phyloP scores from a whole-genome alignment of 2,888 invertebrate species.

The Eumacrocentrus americanus region DNA sequence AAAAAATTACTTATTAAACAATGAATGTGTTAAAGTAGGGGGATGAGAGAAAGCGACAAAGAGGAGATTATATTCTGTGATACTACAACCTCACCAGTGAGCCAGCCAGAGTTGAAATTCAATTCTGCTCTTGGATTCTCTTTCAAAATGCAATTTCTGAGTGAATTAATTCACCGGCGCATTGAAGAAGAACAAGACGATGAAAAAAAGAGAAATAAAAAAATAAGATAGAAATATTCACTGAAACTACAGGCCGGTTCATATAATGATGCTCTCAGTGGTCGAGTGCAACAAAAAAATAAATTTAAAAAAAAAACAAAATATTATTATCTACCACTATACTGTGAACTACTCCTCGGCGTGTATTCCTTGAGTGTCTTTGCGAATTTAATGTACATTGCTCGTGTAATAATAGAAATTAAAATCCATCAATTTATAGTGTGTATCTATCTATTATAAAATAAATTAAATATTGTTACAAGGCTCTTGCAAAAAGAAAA shows the following conservation, averaged over 20 bases:
- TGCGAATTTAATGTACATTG: constrained; percentile 8
- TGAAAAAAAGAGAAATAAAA: not conserved
- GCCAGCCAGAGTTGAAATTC: not conserved
- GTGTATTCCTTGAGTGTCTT: not conserved
- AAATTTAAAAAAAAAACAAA: not conserved
- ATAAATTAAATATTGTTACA: constrained; percentile 13
- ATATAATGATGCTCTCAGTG: not conserved
- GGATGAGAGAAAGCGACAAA: not conserved
- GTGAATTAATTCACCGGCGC: not conserved
- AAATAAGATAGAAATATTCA: not conserved
- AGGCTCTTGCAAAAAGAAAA: not conserved
- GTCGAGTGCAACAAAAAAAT: not conserved
- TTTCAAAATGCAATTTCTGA: not conserved
- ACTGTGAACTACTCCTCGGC: not conserved
- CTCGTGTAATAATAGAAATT: not conserved
- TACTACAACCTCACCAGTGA: constrained; percentile 5
- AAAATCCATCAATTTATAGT: constrained; percentile 1
- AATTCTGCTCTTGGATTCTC: not conserved
- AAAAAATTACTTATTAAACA: not conserved
- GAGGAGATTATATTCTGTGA: constrained; percentile 9
- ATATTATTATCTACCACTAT: not conserved
- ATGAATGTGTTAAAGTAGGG: not conserved
- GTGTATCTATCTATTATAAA: not conserved
- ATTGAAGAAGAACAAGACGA: not conserved
- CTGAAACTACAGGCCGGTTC: not conserved